Evolutionary conservation across 2,797 vertebrate species (phyloP), one percentile per base, ranked within the genome.

Genomic region (Sebastes reedi): DNA sequence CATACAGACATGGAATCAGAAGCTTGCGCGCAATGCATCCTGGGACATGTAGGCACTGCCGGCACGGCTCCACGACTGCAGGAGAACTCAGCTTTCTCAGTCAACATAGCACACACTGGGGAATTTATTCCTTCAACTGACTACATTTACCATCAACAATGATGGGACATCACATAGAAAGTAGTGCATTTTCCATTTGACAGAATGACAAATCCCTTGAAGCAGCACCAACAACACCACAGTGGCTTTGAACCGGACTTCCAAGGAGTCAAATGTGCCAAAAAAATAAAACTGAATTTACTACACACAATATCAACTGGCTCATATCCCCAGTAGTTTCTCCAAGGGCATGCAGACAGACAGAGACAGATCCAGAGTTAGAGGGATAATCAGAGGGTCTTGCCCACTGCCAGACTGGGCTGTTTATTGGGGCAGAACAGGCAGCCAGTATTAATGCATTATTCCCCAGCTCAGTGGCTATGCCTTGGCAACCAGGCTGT

Each of bases 371-470:
- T 75, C 50, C 24, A 46, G 42, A 65, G 71, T 66, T 34, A 4
- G 13, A 58, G 22, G 56, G 67, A 39, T 29, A 59, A 69, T 11
- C 12, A 20, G 36, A 80, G 61, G 64, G 61, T 67, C 10, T 68
- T 74, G 65, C 25, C 52, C 54, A 55, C 69, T 66, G 70, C 27
- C 3, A 68, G 56, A 73, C 64, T 70, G 74, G 60, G 30, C 42
- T 83, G 88, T 73, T 89, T 89, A 92, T 75, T 92, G 82, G 86
- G 87, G 91, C 89, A 90, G 82, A 91, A 91, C 71, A 78, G 67
- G 65, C 75, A 82, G 77, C 30, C 68, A 82, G 75, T 83, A 86
- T 87, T 79, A 85, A 81, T 52, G 69, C 71, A 85, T 89, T 82
- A 87, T 22, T 72, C 65, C 76, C 59, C 81, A 90, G 85, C 54